Evolutionary conservation across 2,797 vertebrate species (phyloP).

Genomic region (Stomatorhinus walkeri): DNA sequence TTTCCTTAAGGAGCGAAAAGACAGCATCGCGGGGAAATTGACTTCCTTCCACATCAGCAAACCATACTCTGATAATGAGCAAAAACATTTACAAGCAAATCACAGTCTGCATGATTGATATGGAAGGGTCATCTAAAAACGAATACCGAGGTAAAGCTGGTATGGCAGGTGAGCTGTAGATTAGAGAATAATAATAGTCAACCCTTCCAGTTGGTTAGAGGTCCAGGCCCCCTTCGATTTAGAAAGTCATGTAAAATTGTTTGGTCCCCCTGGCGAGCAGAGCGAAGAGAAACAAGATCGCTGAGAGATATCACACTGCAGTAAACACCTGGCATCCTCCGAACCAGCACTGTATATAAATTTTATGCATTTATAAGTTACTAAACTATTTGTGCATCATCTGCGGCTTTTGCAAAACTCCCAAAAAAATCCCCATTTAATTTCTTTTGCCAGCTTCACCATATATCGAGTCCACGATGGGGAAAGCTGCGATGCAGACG

Average conservation of each 20-base stretch:
- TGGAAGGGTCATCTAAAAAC: background rate
- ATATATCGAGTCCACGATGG: background rate
- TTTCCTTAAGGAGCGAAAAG: background rate
- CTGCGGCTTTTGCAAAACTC: background rate
- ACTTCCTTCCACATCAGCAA: background rate
- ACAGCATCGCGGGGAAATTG: background rate
- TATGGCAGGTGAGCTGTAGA: background rate
- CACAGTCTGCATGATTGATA: background rate
- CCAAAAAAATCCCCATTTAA: background rate
- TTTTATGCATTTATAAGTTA: background rate
- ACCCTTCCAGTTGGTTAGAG: background rate
- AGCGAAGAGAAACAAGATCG: background rate
- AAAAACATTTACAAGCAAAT: background rate
- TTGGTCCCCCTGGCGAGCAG: background rate
- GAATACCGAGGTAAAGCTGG: background rate
- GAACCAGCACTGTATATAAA: background rate
- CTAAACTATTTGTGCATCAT: background rate
- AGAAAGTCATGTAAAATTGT: background rate
- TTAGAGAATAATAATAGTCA: background rate
- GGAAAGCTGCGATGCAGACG: background rate
- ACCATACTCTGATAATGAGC: background rate
- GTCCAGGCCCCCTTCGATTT: background rate
- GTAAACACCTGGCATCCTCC: background rate
- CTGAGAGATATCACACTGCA: background rate
- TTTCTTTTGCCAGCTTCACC: background rate